Percentiles rank a stretch among this genome's conserved stretches.
phyloP scores from a whole-genome alignment of 64 coral and sea anemone species.

The Astreopora myriophthalma region DNA sequence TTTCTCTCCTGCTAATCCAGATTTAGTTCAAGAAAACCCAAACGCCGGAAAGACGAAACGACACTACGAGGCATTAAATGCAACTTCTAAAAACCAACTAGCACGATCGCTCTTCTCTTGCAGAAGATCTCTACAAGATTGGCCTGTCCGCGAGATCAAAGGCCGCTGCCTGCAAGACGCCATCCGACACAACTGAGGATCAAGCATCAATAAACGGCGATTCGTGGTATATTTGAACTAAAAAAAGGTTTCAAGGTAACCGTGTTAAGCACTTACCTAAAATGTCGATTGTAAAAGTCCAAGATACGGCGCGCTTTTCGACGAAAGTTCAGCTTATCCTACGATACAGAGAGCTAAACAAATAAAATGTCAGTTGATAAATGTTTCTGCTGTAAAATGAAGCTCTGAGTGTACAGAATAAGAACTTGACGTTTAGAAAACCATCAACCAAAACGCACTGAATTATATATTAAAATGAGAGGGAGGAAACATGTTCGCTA shows the following conservation, averaged over 20 bases:
- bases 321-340: neutral
- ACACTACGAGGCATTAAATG: neutral
- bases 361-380: conserved; percentile 14
- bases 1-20: neutral
- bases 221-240: conserved; percentile 13
- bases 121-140: neutral
- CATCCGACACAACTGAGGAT: neutral
- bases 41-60: neutral
- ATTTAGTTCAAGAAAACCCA: neutral
- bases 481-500: neutral
- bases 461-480: neutral
- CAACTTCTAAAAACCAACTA: neutral
- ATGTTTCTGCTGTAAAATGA: conserved; percentile 1
- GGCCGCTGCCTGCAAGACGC: neutral
- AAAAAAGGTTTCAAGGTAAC: neutral
- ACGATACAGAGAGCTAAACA: neutral
- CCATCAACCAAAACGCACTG: neutral
- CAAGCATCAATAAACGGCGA: neutral
- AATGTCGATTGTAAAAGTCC: neutral
- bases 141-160: neutral
- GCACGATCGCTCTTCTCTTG: neutral
- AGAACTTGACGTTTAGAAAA: neutral
- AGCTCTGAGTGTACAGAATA: neutral
- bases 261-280: neutral
- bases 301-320: neutral